phyloP scores from a whole-genome alignment of 1,140 invertebrate species.

The Mercenaria mercenaria region DNA sequence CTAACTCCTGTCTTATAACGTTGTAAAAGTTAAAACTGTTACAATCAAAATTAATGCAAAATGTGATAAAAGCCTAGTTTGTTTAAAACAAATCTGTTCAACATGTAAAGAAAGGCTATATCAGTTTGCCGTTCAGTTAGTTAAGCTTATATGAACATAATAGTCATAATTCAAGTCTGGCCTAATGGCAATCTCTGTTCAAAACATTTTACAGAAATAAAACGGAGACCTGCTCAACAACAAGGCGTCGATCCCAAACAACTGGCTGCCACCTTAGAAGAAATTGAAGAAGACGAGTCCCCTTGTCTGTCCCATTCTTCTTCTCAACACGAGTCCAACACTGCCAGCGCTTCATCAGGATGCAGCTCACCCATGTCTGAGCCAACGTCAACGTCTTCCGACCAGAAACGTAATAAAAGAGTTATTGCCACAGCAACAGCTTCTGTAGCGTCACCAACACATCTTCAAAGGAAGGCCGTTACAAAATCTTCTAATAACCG shows the following conservation, averaged over 20 bases:
- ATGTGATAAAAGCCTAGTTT: no score
- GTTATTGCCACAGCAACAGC: constrained; percentile 10
- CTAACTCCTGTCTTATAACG: no score
- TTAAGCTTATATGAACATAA: no score
- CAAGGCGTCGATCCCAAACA: constrained; percentile 81
- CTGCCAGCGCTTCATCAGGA: constrained; percentile 83
- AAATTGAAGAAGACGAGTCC: constrained; percentile 80
- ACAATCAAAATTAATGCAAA: no score
- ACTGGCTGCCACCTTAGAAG: constrained; percentile 82
- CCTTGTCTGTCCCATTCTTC: constrained; percentile 81
- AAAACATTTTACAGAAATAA: constrained; percentile 44
- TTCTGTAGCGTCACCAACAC: neutral
- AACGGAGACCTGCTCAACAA: constrained; percentile 24
- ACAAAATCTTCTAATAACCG: constrained; percentile 19
- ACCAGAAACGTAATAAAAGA: constrained; percentile 69
- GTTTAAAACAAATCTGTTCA: no score
- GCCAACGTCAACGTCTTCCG: constrained; percentile 80
- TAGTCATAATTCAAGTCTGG: no score
- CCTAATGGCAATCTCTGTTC: no score
- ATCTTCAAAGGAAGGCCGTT: neutral
- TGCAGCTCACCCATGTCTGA: constrained; percentile 83
- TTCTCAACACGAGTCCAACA: constrained; percentile 81
- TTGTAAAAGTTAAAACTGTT: no score
- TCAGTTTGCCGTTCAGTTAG: no score
- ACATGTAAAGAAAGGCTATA: no score